These are phyloP conservation scores for Paramormyrops kingsleyae DNA, from an alignment of 2,113 vertebrate species.

Conservation along the genomic window DNA sequence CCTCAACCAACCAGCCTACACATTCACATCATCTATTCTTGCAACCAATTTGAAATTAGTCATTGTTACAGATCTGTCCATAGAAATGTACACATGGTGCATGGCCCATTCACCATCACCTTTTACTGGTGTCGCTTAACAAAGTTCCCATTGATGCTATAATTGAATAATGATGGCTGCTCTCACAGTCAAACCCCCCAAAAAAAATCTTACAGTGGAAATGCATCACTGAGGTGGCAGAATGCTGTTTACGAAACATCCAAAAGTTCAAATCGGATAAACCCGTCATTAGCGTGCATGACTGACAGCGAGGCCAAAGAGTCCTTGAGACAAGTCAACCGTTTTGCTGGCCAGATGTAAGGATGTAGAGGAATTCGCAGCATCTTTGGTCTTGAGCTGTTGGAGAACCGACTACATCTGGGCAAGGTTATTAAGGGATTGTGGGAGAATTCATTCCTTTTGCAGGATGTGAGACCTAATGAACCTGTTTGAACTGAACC, in stretches of 20 bases:
- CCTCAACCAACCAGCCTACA: not conserved
- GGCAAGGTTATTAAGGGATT: conserved; percentile 5
- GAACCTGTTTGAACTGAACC: not conserved
- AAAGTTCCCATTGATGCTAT: not conserved
- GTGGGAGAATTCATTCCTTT: not conserved
- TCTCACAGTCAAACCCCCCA: too few relatives aligned
- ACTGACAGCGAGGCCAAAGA: not conserved
- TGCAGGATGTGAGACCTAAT: not conserved
- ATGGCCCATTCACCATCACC: not conserved
- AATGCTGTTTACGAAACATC: not conserved
- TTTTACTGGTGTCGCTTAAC: not conserved
- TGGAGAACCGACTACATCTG: not conserved
- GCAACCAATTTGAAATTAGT: not conserved
- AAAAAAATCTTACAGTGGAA: not conserved
- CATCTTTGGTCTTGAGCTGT: not conserved
- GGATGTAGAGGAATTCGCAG: not conserved
- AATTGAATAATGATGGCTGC: not conserved
- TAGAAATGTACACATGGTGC: not conserved
- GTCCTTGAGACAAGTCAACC: not conserved
- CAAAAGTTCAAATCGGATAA: not conserved
- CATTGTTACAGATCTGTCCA: not conserved
- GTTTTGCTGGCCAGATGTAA: not conserved
- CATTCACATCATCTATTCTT: not conserved
- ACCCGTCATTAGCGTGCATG: not conserved
- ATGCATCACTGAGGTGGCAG: not conserved